These are phyloP conservation scores for Tetropium fuscum DNA, from an alignment of 2,888 invertebrate genomes.

Conservation along the genomic window DNA sequence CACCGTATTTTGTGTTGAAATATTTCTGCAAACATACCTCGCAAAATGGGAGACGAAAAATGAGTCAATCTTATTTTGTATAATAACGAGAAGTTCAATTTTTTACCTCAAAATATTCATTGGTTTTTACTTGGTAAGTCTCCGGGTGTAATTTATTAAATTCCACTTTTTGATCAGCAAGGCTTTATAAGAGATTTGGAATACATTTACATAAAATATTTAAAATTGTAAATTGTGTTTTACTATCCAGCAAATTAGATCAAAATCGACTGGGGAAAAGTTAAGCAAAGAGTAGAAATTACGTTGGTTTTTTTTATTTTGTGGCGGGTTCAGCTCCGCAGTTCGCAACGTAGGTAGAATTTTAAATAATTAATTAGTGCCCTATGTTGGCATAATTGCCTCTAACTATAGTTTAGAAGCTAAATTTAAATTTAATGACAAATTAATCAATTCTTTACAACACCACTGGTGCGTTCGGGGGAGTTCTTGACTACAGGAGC, in stretches of 20 bases:
- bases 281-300: constrained; percentile 16
- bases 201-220: constrained; percentile 22
- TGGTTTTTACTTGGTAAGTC: not conserved
- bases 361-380: constrained; percentile 11
- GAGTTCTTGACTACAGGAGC: not conserved
- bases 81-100: not conserved
- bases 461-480: not conserved
- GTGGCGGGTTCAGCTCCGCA: not conserved
- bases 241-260: constrained; percentile 23
- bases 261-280: constrained; percentile 18
- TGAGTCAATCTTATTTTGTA: constrained; percentile 2
- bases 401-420: not conserved
- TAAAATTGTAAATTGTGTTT: constrained; percentile 24
- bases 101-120: constrained; percentile 12
- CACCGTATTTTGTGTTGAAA: not conserved
- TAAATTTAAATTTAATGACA: not conserved
- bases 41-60: not conserved
- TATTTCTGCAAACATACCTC: not conserved
- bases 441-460: not conserved
- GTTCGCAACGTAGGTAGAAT: not conserved
- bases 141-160: constrained; percentile 2
- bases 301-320: constrained; percentile 12
- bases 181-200: constrained; percentile 7
- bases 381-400: not conserved
- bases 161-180: constrained; percentile 17